phyloP scores from a whole-genome alignment of 1,140 invertebrate species.

The Oscheius sp. region DNA sequence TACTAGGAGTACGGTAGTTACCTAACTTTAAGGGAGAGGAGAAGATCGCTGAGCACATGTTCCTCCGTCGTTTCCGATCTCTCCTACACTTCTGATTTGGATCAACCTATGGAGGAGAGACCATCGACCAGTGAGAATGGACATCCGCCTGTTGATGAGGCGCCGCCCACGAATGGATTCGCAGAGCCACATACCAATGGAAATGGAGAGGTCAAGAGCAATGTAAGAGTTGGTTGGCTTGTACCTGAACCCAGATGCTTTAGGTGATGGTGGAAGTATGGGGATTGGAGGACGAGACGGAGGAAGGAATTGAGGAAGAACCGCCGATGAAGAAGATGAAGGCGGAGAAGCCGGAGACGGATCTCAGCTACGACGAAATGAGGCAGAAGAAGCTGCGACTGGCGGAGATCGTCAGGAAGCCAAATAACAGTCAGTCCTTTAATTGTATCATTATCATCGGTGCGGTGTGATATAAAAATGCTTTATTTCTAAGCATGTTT shows the following conservation, averaged over 20 bases:
- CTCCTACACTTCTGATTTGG: slow-evolving; percentile 12
- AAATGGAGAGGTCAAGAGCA: not conserved
- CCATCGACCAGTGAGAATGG: not conserved
- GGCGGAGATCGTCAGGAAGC: not conserved
- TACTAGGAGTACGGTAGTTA: not conserved
- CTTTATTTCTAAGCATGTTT: not conserved
- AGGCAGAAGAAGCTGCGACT: not conserved
- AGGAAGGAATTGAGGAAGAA: slow-evolving; percentile 10
- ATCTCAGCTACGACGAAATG: not conserved
- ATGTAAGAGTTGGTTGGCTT: no score
- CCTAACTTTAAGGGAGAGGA: not conserved
- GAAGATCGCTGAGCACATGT: not conserved
- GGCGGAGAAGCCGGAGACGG: not conserved
- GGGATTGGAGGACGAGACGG: slow-evolving; percentile 10
- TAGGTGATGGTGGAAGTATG: not conserved
- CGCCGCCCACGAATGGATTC: not conserved
- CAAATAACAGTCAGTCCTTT: no score
- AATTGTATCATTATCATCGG: no score
- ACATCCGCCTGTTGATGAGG: no score
- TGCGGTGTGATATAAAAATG: no score
- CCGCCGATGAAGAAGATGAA: not conserved
- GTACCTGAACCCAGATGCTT: no score
- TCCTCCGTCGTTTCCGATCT: slow-evolving; percentile 31
- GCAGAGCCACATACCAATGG: not conserved
- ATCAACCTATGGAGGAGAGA: slow-evolving; percentile 12